Percentiles rank a stretch among this genome's conserved stretches.
Conservation (phyloP, 2,888 invertebrate species). For the Tridacna crocea region DNA sequence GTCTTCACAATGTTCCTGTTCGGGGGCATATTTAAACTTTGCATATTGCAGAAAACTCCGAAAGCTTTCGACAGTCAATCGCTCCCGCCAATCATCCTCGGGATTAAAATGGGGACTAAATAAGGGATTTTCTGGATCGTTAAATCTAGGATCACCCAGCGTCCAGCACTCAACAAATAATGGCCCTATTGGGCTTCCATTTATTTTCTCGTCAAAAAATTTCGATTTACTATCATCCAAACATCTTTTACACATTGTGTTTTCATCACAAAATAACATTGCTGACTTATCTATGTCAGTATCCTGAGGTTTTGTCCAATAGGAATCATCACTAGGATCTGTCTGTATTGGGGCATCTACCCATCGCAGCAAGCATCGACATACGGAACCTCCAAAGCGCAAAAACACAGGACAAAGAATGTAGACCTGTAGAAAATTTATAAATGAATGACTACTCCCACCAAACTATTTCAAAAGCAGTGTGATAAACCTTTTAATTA, state of each 20-base stretch:
- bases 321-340: conserved; percentile 67
- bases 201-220: conserved; percentile 67
- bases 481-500: no score
- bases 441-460: neutral
- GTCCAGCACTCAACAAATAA: conserved; percentile 68
- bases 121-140: conserved; percentile 71
- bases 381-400: conserved; percentile 75
- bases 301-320: conserved; percentile 66
- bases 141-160: conserved; percentile 72
- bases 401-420: conserved; percentile 73
- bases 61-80: conserved; percentile 60
- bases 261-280: conserved; percentile 30
- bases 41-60: conserved; percentile 68
- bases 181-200: conserved; percentile 62
- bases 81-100: conserved; percentile 67
- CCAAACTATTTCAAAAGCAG: no score
- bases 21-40: conserved; percentile 55
- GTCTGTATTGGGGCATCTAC: conserved; percentile 64
- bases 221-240: conserved; percentile 63
- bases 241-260: conserved; percentile 64
- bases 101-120: conserved; percentile 62
- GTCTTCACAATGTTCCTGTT: conserved; percentile 58
- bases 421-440: conserved; percentile 69
- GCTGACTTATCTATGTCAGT: conserved; percentile 26
- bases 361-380: conserved; percentile 73